Conservation (phyloP, 2,113 vertebrate genomes). For the Capreolus pygargus region DNA sequence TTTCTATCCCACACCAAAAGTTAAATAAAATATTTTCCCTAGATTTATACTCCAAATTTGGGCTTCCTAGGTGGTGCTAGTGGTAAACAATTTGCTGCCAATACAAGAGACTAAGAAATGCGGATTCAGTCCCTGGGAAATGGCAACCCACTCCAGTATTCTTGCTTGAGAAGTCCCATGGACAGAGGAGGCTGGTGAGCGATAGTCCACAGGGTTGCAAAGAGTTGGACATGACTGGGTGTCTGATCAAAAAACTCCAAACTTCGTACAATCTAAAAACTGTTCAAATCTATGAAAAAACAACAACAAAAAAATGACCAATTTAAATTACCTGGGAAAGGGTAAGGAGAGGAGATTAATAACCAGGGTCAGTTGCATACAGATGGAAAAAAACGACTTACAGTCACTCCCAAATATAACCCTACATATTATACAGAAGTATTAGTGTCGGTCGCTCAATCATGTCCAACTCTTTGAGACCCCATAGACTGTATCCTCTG, state of each 20-base stretch:
- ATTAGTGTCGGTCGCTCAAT: background rate
- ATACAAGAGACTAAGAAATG: background rate
- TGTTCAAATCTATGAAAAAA: constrained; percentile 18
- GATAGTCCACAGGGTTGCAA: background rate
- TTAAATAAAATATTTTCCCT: constrained; percentile 60
- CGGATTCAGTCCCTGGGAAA: background rate
- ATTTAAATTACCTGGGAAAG: constrained; percentile 49
- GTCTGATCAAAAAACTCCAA: background rate
- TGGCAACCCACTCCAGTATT: background rate
- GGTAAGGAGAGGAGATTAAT: constrained; percentile 36
- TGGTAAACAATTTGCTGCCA: constrained; percentile 73
- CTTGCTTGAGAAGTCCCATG: background rate
- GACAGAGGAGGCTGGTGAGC: background rate
- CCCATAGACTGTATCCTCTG: background rate
- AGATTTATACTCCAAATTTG: constrained; percentile 38
- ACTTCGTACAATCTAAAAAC: constrained; percentile 23
- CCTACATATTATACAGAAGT: constrained; percentile 76
- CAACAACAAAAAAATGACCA: background rate
- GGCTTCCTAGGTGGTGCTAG: constrained; percentile 65
- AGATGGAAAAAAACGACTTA: constrained; percentile 80
- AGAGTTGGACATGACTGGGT: background rate
- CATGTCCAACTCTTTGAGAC: background rate
- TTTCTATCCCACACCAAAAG: constrained; percentile 54
- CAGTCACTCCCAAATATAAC: constrained; percentile 86
- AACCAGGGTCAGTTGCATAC: constrained; percentile 68